These are phyloP conservation scores for Sylvia borin DNA, from an alignment of 2,797 vertebrate species.

Conservation along the genomic window DNA sequence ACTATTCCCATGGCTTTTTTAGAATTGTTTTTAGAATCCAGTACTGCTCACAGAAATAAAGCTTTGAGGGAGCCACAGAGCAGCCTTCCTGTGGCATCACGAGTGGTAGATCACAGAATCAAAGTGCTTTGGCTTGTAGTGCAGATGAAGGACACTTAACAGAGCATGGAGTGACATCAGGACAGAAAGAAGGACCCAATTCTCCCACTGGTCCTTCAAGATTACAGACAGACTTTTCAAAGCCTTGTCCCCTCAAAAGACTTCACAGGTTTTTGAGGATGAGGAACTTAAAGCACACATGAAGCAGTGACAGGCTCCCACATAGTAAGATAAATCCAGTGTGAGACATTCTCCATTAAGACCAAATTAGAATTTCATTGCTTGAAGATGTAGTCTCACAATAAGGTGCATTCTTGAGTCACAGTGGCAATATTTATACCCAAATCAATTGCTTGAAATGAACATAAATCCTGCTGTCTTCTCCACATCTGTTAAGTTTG, in stretches of 20 bases:
- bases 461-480: background rate
- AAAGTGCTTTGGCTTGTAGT: background rate
- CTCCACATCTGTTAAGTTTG: background rate
- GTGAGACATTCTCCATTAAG: background rate
- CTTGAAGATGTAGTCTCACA: background rate
- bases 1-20: background rate
- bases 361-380: background rate
- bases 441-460: background rate
- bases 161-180: background rate
- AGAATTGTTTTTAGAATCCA: background rate
- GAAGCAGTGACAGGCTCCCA: background rate
- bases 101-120: background rate
- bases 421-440: background rate
- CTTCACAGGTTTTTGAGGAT: background rate
- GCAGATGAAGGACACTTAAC: background rate
- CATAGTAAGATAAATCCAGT: background rate
- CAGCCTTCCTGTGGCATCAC: background rate
- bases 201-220: background rate
- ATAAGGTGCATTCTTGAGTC: background rate
- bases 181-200: background rate
- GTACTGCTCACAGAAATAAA: background rate
- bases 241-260: background rate
- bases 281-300: background rate
- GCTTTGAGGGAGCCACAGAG: background rate
- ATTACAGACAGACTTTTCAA: background rate